Evolutionary conservation across 2,888 invertebrate species (phyloP), one percentile per base, ranked within the genome.

Genomic region (Dione vanillae): DNA sequence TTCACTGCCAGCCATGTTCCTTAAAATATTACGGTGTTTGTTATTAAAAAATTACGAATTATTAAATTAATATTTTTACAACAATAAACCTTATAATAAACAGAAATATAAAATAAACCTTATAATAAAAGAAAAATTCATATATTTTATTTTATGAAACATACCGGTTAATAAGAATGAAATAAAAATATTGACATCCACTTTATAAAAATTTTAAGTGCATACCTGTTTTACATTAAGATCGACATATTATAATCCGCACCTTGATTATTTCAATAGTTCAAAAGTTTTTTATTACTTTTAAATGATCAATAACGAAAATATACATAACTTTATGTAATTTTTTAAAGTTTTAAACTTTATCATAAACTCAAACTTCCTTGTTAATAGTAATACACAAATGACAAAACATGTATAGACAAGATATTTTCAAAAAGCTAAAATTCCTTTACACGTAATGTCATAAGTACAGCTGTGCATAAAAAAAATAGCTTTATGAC

Each of bases 1-100:
- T 79, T 95, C 94, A 83, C 94, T 94, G 76, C 93, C 92, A 77
- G 92, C 91, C 93, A 93, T 93, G 79, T 69, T 80, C 52, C 67
- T 71, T 72, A 69, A 73, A 72, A 69, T 62, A 49, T 47, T 43
- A 52, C n/a, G n/a, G n/a, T n/a, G n/a, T n/a, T n/a, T n/a, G n/a
- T n/a, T n/a, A n/a, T n/a, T n/a, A n/a, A n/a, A n/a, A n/a, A n/a
- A n/a, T n/a, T n/a, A n/a, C n/a, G n/a, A n/a, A n/a, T n/a, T n/a
- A n/a, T n/a, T n/a, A n/a, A n/a, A n/a, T n/a, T n/a, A n/a, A n/a
- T n/a, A n/a, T n/a, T n/a, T n/a, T n/a, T n/a, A n/a, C n/a, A n/a
- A n/a, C n/a, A n/a, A n/a, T n/a, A n/a, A n/a, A n/a, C n/a, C n/a
- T n/a, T n/a, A n/a, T n/a, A n/a, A n/a, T n/a, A n/a, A n/a, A n/a